These are phyloP conservation scores for Onthophagus sagittarius DNA, from an alignment of 2,888 invertebrate genomes.

Conservation along the genomic window DNA sequence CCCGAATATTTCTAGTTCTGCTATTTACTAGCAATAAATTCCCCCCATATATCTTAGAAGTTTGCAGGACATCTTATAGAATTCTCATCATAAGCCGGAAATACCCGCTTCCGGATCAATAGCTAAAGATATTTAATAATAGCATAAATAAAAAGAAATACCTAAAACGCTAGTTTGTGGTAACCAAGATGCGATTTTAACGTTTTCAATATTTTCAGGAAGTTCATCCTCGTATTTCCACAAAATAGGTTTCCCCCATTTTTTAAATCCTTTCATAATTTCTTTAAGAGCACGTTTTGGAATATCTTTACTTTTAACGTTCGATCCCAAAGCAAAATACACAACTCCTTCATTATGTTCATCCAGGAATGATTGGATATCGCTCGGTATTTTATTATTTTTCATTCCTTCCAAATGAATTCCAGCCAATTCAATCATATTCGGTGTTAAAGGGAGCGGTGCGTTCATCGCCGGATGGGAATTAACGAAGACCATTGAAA, in stretches of 20 bases:
- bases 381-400: constrained; percentile 23
- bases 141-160: constrained; percentile 40
- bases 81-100: constrained; percentile 23
- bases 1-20: too few species aligned
- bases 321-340: constrained; percentile 17
- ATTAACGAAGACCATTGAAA: constrained; percentile 37
- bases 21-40: too few species aligned
- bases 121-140: constrained; percentile 40
- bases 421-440: constrained; percentile 57
- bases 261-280: constrained; percentile 49
- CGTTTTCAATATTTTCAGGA: constrained; percentile 53
- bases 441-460: constrained; percentile 52
- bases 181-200: constrained; percentile 59
- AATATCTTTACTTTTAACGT: constrained; percentile 8
- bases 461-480: constrained; percentile 51
- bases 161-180: constrained; percentile 51
- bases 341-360: constrained; percentile 14
- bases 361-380: constrained; percentile 16
- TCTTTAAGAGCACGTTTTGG: neutral
- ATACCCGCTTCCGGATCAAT: constrained; percentile 28
- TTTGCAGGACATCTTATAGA: too few species aligned
- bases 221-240: constrained; percentile 60
- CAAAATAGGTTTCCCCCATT: constrained; percentile 57
- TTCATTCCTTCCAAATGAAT: constrained; percentile 42
- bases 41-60: too few species aligned